A percentile compares a stretch with the other conserved stretches of the same genome.
Evolutionary conservation across 2,888 invertebrate genomes (phyloP).

Genomic region (Sussaba pulchella): DNA sequence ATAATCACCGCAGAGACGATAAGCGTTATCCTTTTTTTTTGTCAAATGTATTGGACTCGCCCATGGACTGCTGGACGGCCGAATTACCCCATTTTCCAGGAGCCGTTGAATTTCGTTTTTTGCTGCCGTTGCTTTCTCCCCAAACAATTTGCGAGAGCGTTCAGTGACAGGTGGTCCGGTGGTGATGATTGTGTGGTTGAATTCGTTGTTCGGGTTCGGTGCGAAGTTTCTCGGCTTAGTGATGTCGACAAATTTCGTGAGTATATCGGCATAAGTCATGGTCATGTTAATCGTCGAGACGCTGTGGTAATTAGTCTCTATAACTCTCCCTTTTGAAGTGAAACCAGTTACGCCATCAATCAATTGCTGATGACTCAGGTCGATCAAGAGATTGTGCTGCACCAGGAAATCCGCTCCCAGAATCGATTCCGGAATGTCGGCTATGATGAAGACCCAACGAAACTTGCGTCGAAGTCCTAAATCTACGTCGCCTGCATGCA

Average conservation of each 20-base stretch:
- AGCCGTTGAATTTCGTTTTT: slow-evolving; percentile 11
- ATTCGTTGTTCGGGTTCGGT: slow-evolving; percentile 30
- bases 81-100: slow-evolving; percentile 25
- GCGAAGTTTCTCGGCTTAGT: no score
- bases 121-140: slow-evolving; percentile 51
- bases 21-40: no score
- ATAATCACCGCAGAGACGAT: no score
- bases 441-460: background rate
- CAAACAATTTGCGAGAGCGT: slow-evolving; percentile 33
- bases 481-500: background rate
- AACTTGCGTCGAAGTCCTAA: background rate
- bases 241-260: no score
- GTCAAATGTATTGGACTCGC: slow-evolving; percentile 52
- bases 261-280: slow-evolving; percentile 5
- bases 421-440: background rate
- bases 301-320: slow-evolving; percentile 13
- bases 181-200: slow-evolving; percentile 44
- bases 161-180: slow-evolving; percentile 42
- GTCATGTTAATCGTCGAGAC: slow-evolving; percentile 40
- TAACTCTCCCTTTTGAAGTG: slow-evolving; percentile 39
- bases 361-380: background rate
- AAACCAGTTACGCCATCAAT: background rate
- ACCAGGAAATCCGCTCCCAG: background rate
- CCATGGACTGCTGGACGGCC: slow-evolving; percentile 48
- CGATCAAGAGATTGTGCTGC: background rate